Evolutionary conservation across 2,113 vertebrate genomes (phyloP), one percentile per base, ranked within the genome.

Genomic region (Pedionomus torquatus): DNA sequence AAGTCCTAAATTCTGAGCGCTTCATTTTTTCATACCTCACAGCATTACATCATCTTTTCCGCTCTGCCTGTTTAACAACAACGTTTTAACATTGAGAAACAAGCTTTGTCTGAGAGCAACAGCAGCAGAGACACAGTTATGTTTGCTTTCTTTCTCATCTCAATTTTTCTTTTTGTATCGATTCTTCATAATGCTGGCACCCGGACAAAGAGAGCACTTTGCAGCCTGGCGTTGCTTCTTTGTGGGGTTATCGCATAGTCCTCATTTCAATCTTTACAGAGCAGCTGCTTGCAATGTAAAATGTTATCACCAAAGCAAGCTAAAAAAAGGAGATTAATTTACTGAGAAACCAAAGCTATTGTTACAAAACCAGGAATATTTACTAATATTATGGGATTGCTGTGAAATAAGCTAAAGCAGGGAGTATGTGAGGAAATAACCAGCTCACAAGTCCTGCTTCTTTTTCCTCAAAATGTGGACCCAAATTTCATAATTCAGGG

Each of bases 321-420:
- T 61, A 93, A 78, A 75, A 77, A 77, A 92, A 74, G 77, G 7
- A 69, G 23, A 85, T 93, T 90, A 41, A 46, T 96, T 96, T 85
- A 88, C 66, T 81, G 71, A 93, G 70, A 88, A 96, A 94, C 26
- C 51, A 84, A 88, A 80, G 31, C 17, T 88, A 33, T 83, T 96
- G 51, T 75, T 48, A 68, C 18, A 85, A 72, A 94, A 80, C n/a
- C 4, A 72, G 63, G 90, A 85, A 35, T 93, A 93, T 70, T 83
- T 89, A 74, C 49, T 63, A 58, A 54, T 44, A 30, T 11, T 58
- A 54, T 8, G 51, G n/a, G 14, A 83, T 14, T 51, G 43, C 51
- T 90, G 37, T 70, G 54, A 90, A 95, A 80, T 43, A 55, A 77
- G 5, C 10, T 51, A 1, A 90, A 66, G 25, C 43, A 11, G 8